These are phyloP conservation scores for Dendropsophus ebraccatus DNA, from an alignment of 2,113 vertebrate genomes.

Conservation along the genomic window DNA sequence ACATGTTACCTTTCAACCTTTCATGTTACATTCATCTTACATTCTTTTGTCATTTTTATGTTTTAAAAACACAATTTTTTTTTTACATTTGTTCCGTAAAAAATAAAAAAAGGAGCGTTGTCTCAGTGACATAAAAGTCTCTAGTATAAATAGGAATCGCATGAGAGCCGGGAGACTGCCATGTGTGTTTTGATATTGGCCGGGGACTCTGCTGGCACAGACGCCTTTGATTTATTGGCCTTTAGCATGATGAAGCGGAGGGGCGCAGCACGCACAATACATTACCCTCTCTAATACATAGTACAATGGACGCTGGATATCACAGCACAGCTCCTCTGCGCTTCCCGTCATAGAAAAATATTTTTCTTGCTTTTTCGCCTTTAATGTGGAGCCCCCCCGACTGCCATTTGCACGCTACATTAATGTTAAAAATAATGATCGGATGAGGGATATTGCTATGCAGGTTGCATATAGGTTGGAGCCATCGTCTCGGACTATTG, in stretches of 20 bases:
- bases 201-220: slow-evolving; percentile 5
- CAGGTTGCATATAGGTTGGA: no score
- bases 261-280: background rate
- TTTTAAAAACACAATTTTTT: background rate
- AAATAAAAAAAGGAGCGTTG: background rate
- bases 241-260: slow-evolving; percentile 26
- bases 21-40: background rate
- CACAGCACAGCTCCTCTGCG: background rate
- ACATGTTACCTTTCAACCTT: no score
- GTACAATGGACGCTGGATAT: background rate
- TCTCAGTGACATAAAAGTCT: background rate
- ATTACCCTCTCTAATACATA: background rate
- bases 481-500: no score
- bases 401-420: no score
- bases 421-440: no score
- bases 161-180: slow-evolving; percentile 11
- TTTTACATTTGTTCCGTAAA: background rate
- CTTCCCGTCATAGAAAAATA: background rate
- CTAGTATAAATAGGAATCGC: slow-evolving; percentile 17
- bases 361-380: no score
- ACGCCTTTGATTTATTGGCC: slow-evolving; percentile 10
- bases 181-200: slow-evolving; percentile 16
- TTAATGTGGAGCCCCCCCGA: no score
- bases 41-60: background rate
- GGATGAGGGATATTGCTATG: no score